A percentile compares a stretch with the other conserved stretches of the same genome.
phyloP scores from a whole-genome alignment of 2,113 vertebrate species.

The Hypocryptadius cinnamomeus region DNA sequence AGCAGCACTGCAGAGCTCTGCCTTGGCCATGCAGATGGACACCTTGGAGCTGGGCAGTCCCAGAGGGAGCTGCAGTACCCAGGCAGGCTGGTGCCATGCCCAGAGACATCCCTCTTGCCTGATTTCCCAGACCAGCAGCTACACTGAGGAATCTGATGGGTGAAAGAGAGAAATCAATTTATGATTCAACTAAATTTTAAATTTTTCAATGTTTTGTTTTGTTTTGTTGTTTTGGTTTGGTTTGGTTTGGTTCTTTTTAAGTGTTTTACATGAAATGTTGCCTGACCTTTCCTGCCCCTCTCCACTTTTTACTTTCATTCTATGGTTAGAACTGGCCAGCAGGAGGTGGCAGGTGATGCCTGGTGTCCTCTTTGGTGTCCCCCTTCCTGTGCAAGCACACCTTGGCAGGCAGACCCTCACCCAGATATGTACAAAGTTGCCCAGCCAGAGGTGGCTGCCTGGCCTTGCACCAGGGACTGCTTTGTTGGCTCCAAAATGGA shows the following conservation, averaged over 20 bases:
- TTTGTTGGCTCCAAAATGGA: background rate
- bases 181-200: background rate
- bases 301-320: background rate
- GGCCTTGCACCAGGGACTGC: background rate
- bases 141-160: background rate
- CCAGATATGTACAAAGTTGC: background rate
- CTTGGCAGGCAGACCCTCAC: background rate
- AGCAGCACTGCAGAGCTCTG: background rate
- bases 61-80: accelerated
- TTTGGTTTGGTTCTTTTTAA: accelerated
- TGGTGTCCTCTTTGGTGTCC: background rate
- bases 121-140: background rate
- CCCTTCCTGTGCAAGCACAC: background rate
- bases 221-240: background rate
- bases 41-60: background rate
- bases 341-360: background rate
- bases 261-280: background rate
- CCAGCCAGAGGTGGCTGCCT: background rate
- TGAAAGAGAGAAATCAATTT: background rate
- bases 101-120: background rate
- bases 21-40: background rate
- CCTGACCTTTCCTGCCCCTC: background rate
- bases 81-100: background rate
- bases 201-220: background rate
- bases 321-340: background rate